phyloP scores from a whole-genome alignment of 2,113 vertebrate genomes.

The Megaleporinus macrocephalus region DNA sequence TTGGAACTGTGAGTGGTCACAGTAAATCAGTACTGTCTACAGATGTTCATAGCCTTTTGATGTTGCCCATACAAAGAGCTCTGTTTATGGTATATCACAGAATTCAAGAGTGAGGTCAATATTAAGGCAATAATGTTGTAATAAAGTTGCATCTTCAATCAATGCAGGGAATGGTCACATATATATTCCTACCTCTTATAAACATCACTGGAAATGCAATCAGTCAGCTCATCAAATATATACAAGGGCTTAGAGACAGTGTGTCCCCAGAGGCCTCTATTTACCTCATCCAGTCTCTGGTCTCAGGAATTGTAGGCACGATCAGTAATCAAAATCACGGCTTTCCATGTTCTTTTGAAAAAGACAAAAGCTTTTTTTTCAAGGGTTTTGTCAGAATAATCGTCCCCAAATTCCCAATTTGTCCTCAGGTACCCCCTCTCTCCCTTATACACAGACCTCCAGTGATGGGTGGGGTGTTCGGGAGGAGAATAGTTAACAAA shows the following conservation, averaged over 20 bases:
- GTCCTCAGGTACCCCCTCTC: slow-evolving; percentile 47
- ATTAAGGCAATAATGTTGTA: neutral
- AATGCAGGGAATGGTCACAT: slow-evolving; percentile 66
- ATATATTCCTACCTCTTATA: slow-evolving; percentile 62
- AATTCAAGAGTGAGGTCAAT: neutral
- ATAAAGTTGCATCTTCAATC: neutral
- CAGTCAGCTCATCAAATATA: slow-evolving; percentile 73
- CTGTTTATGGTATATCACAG: neutral
- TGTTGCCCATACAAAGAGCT: neutral
- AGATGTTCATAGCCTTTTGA: neutral
- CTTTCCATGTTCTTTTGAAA: slow-evolving; percentile 43
- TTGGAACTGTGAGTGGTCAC: neutral
- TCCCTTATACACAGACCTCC: slow-evolving; percentile 63
- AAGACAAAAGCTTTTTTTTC: slow-evolving; percentile 20
- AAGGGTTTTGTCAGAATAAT: slow-evolving; percentile 52
- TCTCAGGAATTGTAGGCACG: slow-evolving; percentile 72
- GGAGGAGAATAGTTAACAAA: slow-evolving; percentile 88
- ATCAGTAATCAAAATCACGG: slow-evolving; percentile 66
- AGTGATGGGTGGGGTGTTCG: slow-evolving; percentile 40
- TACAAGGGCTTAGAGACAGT: slow-evolving; percentile 51
- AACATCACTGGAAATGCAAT: slow-evolving; percentile 71
- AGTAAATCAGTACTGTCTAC: neutral
- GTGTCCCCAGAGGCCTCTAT: slow-evolving; percentile 70
- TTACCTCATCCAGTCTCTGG: slow-evolving; percentile 66
- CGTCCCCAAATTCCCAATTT: slow-evolving; percentile 48